Evolutionary conservation across 2,888 invertebrate genomes (phyloP), one percentile per base, ranked within the genome.

Genomic region (Zelleria hepariella): DNA sequence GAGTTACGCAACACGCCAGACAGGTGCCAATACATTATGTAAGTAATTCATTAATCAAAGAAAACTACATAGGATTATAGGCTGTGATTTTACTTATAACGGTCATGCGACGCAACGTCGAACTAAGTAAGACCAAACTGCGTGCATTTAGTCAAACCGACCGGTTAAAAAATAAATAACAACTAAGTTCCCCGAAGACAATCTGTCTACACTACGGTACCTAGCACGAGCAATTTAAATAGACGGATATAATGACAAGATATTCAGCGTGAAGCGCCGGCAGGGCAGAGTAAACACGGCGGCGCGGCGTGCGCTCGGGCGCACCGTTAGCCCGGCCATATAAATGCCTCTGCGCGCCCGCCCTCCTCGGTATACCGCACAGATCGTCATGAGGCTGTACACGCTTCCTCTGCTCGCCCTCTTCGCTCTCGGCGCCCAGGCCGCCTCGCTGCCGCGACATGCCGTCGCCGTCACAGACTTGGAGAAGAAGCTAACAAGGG

Each of bases 311-410:
- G 69, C 60, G 64, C 65, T 68, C 66, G 61, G 63, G 64, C 66
- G 67, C 72, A 86, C 87, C 87, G 87, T 87, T 87, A 87, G 66
- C 62, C 68, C 64, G 63, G 62, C 63, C 68, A 75, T 87, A 87
- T 87, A 87, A 82, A 87, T 73, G 77, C 64, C 61, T 66, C 66
- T 60, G 67, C 71, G 69, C 72, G 65, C 70, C 68, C 65, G 71
- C 64, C 69, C 69, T 68, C 70, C 66, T 63, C 70, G 80, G 82
- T 80, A 68, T 69, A 66, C 68, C 72, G 74, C 70, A 74, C 65
- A 67, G 67, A 65, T 68, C 67, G 74, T 72, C 77, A 89, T 89
- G 89, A 78, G 80, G 71, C 70, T 74, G 67, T 72, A 81, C 81
- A 80, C 75, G 75, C 72, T 69, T 62, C 64, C 83, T 55, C 62